Percentiles rank a stretch among this genome's conserved stretches.
These are phyloP conservation scores for Onchidella celtica DNA, from an alignment of 2,888 invertebrate species.

Conservation along the genomic window DNA sequence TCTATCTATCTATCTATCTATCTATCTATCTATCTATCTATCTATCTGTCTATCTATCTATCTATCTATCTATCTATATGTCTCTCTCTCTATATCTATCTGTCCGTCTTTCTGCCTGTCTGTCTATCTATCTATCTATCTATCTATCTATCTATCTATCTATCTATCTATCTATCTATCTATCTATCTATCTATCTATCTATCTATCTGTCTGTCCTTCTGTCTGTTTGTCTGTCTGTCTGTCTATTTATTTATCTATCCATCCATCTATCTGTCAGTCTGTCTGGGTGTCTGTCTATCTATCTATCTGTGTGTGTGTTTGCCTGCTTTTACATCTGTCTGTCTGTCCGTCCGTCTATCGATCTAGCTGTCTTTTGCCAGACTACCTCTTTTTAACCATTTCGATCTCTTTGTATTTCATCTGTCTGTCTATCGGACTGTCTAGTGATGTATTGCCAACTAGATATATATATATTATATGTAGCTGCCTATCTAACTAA, in stretches of 20 bases:
- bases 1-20: no score
- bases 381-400: no score
- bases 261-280: neutral
- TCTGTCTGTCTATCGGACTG: neutral
- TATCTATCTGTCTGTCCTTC: neutral
- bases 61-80: no score
- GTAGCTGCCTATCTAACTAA: neutral
- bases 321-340: neutral
- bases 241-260: neutral
- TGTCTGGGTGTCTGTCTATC: neutral
- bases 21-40: no score
- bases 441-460: neutral
- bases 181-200: neutral
- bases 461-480: neutral
- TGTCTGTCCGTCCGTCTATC: neutral
- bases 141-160: neutral
- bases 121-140: no score
- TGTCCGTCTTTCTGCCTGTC: no score
- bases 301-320: neutral
- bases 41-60: no score
- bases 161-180: neutral
- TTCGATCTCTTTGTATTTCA: no score
- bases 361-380: neutral
- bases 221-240: constrained; percentile 1
- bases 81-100: no score